These are phyloP conservation scores for Nannospalax galili DNA, from an alignment of 2,113 vertebrate genomes.

Conservation along the genomic window DNA sequence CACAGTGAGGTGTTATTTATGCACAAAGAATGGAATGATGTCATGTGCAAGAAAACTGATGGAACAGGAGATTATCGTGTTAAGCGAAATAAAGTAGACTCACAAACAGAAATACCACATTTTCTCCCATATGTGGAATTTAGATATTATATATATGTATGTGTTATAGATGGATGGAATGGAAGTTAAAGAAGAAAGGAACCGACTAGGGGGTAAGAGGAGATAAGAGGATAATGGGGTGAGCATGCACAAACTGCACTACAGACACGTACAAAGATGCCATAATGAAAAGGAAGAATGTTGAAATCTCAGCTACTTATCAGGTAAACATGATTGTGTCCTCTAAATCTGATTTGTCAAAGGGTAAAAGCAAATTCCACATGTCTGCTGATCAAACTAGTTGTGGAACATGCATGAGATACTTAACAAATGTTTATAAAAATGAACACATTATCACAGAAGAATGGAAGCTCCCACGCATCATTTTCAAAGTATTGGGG, in stretches of 20 bases:
- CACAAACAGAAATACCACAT: neutral
- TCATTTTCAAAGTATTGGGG: slow-evolving; percentile 35
- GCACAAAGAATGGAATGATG: neutral
- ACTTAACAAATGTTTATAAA: slow-evolving; percentile 34
- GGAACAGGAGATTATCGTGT: neutral
- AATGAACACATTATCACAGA: neutral
- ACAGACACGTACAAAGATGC: neutral
- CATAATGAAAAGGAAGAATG: neutral
- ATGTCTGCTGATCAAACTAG: neutral
- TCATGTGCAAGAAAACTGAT: neutral
- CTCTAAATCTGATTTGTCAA: neutral
- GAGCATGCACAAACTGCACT: no score
- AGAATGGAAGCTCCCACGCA: neutral
- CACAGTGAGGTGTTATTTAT: no score
- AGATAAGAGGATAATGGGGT: neutral
- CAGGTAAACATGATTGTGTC: neutral
- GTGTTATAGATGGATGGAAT: neutral
- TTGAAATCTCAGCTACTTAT: neutral
- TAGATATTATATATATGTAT: neutral
- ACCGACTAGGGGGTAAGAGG: neutral
- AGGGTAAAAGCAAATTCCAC: slow-evolving; percentile 14
- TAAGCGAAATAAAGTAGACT: neutral
- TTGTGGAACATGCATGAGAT: neutral
- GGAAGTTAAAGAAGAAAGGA: neutral
- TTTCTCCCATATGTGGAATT: neutral